Evolutionary conservation across 2,888 invertebrate genomes (phyloP), one percentile per base, ranked within the genome.

Genomic region (Ochropleura leucogaster): DNA sequence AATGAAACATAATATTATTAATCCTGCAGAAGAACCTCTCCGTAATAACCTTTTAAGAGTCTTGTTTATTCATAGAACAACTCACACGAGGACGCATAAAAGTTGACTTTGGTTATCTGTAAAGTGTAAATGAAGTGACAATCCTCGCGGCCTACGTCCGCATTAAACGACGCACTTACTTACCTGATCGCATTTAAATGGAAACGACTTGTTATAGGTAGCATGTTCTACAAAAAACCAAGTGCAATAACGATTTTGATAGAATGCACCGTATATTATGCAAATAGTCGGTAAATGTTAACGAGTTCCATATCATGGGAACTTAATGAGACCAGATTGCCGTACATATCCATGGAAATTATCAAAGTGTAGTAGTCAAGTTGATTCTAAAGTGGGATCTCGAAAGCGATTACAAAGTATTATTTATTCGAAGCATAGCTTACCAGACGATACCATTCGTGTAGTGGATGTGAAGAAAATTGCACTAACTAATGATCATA

Each of bases 401-500:
- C 85, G 83, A 91, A 92, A 92, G 93, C 91, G 94, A 95, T 95
- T 94, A 94, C 90, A 90, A 91, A 91, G 89, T 93, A 93, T 93
- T 94, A 94, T 93, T 93, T 90, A 95, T 94, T 92, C 93, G 89
- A 81, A 84, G 89, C 91, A 89, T 92, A 92, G 82, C 91, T 89
- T 89, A 90, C 87, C 88, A 90, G 87, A 91, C 89, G 92, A 93
- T 93, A 92, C 90, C 88, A 92, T 92, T 93, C 92, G 91, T 92
- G 92, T 92, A 92, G 90, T 91, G 91, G 92, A 95, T 95, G 93
- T 91, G 93, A 95, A 93, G 94, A 95, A 96, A 95, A 96, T 95
- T 95, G 94, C 94, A 92, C 93, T 93, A 93, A 94, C 95, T 95
- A 96, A 96, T 95, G 95, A 95, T 94, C 90, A 93, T 94, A 95